Conservation (phyloP, 1,140 invertebrate species). For the Liolophura sinensis region DNA sequence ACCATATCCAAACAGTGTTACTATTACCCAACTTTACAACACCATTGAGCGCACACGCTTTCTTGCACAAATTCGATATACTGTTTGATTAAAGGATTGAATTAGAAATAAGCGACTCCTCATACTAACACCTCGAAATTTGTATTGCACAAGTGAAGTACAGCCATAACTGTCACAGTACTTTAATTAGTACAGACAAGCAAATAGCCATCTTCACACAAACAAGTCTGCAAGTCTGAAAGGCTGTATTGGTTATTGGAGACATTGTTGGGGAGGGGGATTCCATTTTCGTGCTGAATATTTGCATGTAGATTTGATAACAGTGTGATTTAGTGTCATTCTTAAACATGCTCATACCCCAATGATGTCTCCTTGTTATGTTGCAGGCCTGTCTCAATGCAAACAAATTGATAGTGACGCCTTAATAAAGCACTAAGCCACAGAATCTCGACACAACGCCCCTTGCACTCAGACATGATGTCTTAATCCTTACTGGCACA, state of each 20-base stretch:
- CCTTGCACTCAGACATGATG: conserved; percentile 8
- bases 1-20: not conserved
- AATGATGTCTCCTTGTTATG: too few species aligned
- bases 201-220: not conserved
- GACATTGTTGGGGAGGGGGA: too few species aligned
- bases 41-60: not conserved
- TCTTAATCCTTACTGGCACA: not conserved
- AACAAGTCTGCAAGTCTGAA: too few species aligned
- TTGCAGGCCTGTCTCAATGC: not conserved
- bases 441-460: conserved; percentile 6
- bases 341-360: too few species aligned
- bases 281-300: too few species aligned
- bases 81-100: not conserved
- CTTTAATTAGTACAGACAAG: not conserved
- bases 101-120: not conserved
- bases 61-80: not conserved
- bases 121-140: not conserved
- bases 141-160: not conserved
- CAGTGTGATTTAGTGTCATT: too few species aligned
- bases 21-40: conserved; percentile 10
- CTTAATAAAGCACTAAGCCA: not conserved
- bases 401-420: not conserved
- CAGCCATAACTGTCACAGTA: not conserved
- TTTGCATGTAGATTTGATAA: too few species aligned
- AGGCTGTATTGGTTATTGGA: too few species aligned